These are phyloP conservation scores for Porites australiensis DNA, from an alignment of 64 coral and sea anemone genomes.

Conservation along the genomic window DNA sequence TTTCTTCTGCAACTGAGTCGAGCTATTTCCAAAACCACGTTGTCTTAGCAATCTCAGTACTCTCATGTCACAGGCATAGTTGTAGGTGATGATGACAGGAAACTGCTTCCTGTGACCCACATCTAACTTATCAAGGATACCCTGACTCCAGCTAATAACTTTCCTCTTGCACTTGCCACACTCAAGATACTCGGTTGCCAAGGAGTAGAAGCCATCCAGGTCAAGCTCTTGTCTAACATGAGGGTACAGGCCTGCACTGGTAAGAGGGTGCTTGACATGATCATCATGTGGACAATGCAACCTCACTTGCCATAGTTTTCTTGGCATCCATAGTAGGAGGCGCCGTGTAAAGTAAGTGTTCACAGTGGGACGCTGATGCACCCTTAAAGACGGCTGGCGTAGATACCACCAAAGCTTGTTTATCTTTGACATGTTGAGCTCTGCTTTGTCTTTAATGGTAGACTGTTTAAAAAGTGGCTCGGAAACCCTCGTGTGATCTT, in stretches of 20 bases:
- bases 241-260: not conserved
- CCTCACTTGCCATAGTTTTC: conserved; percentile 47
- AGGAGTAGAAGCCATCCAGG: conserved; percentile 19
- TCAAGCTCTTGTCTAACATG: not conserved
- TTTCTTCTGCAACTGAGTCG: too few species aligned
- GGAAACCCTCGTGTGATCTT: conserved; percentile 48
- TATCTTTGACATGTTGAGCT: not conserved
- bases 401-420: too few species aligned
- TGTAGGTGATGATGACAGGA: too few species aligned
- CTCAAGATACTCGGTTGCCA: conserved; percentile 34
- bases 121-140: not conserved
- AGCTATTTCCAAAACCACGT: conserved; percentile 44
- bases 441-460: not conserved
- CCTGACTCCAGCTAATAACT: conserved; percentile 39
- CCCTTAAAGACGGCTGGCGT: too few species aligned
- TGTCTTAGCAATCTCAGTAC: conserved; percentile 67
- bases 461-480: conserved; percentile 31
- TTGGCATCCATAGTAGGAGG: conserved; percentile 59
- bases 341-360: too few species aligned
- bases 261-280: not conserved
- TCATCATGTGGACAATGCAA: not conserved
- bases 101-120: too few species aligned
- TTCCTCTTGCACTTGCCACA: conserved; percentile 35
- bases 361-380: too few species aligned
- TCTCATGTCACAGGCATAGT: conserved; percentile 31